These are phyloP conservation scores for Leptosomus discolor DNA, from an alignment of 2,113 vertebrate genomes.

Conservation along the genomic window DNA sequence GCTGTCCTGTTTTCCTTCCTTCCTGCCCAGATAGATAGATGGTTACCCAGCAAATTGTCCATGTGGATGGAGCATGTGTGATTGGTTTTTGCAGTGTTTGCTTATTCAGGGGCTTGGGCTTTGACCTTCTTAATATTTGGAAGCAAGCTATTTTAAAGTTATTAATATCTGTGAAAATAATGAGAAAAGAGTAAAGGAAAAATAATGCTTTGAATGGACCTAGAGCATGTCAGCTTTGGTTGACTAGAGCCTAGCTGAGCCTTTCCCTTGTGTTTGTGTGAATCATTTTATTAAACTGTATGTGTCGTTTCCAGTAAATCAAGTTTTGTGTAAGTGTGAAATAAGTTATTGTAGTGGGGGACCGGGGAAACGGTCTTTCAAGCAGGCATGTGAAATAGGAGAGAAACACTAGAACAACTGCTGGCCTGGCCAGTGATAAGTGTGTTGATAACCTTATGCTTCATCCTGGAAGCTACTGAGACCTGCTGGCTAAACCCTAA, in stretches of 20 bases:
- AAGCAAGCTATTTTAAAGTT: neutral
- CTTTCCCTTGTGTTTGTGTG: neutral
- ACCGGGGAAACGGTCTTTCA: neutral
- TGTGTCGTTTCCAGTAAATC: neutral
- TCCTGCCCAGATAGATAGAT: neutral
- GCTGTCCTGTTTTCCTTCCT: neutral
- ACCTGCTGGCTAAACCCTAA: neutral
- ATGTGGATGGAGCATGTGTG: rapidly evolving
- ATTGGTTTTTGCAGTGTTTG: neutral
- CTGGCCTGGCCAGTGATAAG: neutral
- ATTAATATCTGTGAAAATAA: neutral
- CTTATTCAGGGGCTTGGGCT: neutral
- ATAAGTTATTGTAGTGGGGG: neutral
- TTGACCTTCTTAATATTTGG: neutral
- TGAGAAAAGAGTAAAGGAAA: neutral
- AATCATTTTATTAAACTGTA: neutral
- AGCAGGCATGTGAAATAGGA: neutral
- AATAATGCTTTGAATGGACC: neutral
- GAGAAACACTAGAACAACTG: neutral
- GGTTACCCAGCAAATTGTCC: neutral
- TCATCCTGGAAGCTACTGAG: neutral
- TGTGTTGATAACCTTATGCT: conserved; percentile 1
- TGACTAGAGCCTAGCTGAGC: neutral
- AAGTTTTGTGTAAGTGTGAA: neutral
- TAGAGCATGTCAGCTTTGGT: neutral